Evolutionary conservation across 2,113 vertebrate genomes (phyloP).

Genomic region (Mystacornis crossleyi): DNA sequence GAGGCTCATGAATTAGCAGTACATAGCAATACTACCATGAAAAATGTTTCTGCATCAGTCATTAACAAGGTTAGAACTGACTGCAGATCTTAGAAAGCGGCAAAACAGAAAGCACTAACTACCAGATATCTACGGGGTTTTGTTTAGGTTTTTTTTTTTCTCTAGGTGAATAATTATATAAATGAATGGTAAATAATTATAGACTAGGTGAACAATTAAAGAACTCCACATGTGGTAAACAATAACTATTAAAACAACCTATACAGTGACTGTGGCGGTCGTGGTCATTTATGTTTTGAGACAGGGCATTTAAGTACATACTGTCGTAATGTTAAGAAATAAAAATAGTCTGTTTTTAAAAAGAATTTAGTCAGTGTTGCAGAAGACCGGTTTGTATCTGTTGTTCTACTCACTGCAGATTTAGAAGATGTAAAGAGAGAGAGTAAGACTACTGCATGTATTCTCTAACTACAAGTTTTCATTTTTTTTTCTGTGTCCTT

Average conservation of each 20-base stretch:
- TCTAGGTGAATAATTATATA: background rate
- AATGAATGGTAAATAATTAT: background rate
- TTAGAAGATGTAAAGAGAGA: background rate
- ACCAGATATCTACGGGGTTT: background rate
- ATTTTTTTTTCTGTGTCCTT: background rate
- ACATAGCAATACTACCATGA: background rate
- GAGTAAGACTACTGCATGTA: background rate
- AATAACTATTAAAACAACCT: background rate
- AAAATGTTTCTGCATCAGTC: background rate
- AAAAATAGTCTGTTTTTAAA: background rate
- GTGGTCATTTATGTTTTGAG: background rate
- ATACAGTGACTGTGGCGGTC: background rate
- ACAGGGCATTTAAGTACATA: background rate
- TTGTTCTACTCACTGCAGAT: background rate
- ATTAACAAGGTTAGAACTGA: background rate
- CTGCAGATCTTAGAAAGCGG: background rate
- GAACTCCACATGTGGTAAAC: background rate
- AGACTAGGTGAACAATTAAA: background rate
- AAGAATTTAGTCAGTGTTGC: background rate
- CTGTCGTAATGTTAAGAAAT: background rate
- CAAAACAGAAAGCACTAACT: background rate
- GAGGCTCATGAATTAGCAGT: background rate
- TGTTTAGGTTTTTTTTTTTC: background rate
- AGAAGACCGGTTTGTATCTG: background rate
- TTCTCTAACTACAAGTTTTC: background rate